phyloP scores from a whole-genome alignment of 2,797 vertebrate genomes.

The Chrosomus eos region DNA sequence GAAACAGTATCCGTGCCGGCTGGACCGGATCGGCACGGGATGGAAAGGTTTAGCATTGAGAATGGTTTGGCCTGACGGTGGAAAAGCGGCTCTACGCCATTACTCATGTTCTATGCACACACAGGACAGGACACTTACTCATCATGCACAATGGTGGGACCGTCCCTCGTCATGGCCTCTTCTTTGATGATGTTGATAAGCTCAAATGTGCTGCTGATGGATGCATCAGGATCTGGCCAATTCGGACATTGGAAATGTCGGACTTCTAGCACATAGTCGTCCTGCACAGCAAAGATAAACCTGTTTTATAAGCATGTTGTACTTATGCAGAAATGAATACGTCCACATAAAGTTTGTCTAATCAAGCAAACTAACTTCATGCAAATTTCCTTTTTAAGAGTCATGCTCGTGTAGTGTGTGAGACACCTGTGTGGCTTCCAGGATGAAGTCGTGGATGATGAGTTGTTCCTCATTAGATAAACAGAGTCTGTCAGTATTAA shows the following conservation, averaged over 20 bases:
- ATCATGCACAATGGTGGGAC: conserved; percentile 97
- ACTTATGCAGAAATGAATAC: background rate
- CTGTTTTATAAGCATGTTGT: background rate
- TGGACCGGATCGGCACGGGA: background rate
- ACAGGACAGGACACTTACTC: conserved; percentile 80
- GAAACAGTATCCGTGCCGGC: background rate
- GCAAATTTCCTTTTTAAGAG: background rate
- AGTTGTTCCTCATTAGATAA: conserved; percentile 99
- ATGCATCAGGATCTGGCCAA: conserved; percentile 96
- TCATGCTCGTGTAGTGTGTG: background rate
- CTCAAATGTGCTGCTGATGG: conserved; percentile 97
- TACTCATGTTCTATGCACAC: background rate
- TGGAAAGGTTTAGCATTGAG: background rate
- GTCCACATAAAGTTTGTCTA: background rate
- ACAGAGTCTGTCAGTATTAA: conserved; percentile 98
- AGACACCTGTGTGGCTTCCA: conserved; percentile 95
- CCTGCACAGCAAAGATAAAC: conserved; percentile 72
- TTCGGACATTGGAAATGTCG: conserved; percentile 99
- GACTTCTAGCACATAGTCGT: conserved; percentile 98
- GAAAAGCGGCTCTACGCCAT: background rate
- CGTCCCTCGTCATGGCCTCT: conserved; percentile 96
- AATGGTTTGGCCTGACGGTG: background rate
- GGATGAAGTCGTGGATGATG: conserved; percentile 99
- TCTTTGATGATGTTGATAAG: conserved; percentile 99
- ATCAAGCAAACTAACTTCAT: background rate